These are phyloP conservation scores for Acanthaster planci DNA, from an alignment of 35 echinoderm and acorn worm species.

Conservation along the genomic window DNA sequence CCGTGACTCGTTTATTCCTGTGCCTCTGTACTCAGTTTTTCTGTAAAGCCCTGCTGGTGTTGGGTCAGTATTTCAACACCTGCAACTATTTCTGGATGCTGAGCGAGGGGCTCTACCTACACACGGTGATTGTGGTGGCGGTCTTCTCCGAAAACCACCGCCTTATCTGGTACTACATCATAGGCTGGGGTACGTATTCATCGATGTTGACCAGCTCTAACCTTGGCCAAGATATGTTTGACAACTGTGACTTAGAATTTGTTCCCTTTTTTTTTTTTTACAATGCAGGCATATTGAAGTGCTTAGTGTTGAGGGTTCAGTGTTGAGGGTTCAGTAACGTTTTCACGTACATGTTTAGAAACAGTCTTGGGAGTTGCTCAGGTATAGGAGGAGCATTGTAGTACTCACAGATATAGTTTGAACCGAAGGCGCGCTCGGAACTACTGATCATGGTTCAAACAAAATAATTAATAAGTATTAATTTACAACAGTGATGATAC, in stretches of 20 bases:
- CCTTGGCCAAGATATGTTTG: too few species aligned
- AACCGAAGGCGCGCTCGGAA: too few species aligned
- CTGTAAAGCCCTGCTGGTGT: slow-evolving; percentile 46
- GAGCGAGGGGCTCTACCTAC: slow-evolving; percentile 90
- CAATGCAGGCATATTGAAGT: too few species aligned
- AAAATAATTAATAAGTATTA: too few species aligned
- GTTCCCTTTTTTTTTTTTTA: too few species aligned
- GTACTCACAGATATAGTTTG: too few species aligned
- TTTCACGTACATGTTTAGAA: neutral
- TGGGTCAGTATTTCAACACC: slow-evolving; percentile 72
- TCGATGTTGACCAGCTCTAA: too few species aligned
- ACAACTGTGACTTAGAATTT: too few species aligned
- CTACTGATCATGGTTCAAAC: too few species aligned
- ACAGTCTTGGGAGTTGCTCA: neutral
- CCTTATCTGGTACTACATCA: slow-evolving; percentile 74
- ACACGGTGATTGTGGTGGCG: slow-evolving; percentile 91
- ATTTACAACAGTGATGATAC: too few species aligned
- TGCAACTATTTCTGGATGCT: slow-evolving; percentile 99
- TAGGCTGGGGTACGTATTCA: slow-evolving; percentile 89
- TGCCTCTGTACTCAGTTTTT: neutral
- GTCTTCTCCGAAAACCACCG: slow-evolving; percentile 88
- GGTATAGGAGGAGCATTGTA: too few species aligned
- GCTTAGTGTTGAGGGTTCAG: neutral
- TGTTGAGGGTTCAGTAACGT: neutral
- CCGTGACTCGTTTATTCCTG: too few species aligned